Conservation (phyloP, 2,113 vertebrate genomes). For the Gobiocypris rarus region DNA sequence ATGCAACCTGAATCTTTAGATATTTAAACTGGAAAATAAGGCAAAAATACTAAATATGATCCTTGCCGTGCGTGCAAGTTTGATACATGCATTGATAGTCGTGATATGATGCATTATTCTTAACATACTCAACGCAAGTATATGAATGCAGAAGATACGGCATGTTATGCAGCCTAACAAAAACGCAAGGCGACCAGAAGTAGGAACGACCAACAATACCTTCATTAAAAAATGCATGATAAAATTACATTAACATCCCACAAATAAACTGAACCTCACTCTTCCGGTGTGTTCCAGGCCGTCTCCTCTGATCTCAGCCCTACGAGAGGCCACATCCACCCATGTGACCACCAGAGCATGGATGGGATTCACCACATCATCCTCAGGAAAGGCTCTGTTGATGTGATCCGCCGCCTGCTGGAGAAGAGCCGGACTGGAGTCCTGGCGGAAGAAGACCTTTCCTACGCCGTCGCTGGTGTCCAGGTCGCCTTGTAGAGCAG, state of each 20-base stretch:
- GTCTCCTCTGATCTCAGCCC: slow-evolving; percentile 61
- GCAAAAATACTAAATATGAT: not conserved
- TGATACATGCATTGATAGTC: not conserved
- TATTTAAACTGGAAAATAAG: not conserved
- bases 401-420: slow-evolving; percentile 72
- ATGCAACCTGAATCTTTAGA: not conserved
- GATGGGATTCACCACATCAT: slow-evolving; percentile 69
- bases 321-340: slow-evolving; percentile 80
- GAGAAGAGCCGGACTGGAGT: slow-evolving; percentile 72
- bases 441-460: slow-evolving; percentile 85
- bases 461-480: slow-evolving; percentile 83
- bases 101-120: not conserved
- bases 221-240: not conserved
- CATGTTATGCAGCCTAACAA: too few relatives aligned
- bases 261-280: not conserved
- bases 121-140: not conserved
- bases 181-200: not conserved
- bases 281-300: slow-evolving; percentile 73
- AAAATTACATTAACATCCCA: not conserved
- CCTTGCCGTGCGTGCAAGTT: not conserved
- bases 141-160: too few relatives aligned
- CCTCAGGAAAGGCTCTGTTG: slow-evolving; percentile 79
- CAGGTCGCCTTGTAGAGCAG: slow-evolving; percentile 87
- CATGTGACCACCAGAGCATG: slow-evolving; percentile 84
- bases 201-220: not conserved